Conservation (phyloP, 2,797 vertebrate species). For the Lophius americanus region DNA sequence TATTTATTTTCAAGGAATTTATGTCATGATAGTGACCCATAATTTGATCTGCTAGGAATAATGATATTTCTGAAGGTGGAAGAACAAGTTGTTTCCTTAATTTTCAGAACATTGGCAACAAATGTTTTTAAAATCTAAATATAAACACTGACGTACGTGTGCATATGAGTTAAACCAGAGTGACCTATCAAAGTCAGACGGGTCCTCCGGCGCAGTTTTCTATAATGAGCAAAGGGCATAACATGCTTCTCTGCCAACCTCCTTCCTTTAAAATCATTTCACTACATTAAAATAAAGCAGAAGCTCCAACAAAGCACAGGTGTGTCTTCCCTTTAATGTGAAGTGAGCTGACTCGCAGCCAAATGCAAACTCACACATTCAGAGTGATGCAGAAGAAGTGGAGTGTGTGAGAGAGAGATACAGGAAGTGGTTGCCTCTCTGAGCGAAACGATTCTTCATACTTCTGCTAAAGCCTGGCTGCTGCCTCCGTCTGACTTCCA, state of each 20-base stretch:
- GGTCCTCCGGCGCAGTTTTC: conserved; percentile 58
- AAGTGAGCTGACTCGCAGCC: conserved; percentile 44
- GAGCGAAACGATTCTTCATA: not conserved
- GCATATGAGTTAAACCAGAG: conserved; percentile 13
- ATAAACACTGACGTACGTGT: conserved; percentile 22
- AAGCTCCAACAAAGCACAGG: conserved; percentile 46
- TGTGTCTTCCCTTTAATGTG: conserved; percentile 48
- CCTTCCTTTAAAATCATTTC: conserved; percentile 60
- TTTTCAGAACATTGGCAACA: too few relatives aligned
- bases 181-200: conserved; percentile 58
- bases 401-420: not conserved
- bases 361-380: conserved; percentile 30
- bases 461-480: not conserved
- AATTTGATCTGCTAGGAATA: too few relatives aligned
- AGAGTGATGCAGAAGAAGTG: not conserved
- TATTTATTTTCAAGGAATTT: too few relatives aligned
- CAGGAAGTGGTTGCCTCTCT: not conserved
- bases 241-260: conserved; percentile 63
- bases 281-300: conserved; percentile 56
- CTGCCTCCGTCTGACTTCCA: not conserved
- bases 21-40: too few relatives aligned
- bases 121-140: too few relatives aligned
- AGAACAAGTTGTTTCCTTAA: too few relatives aligned
- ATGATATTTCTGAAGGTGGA: too few relatives aligned
- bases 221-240: conserved; percentile 64